Evolutionary conservation across 2,113 vertebrate species (phyloP).

Genomic region (Terrapene triunguis): DNA sequence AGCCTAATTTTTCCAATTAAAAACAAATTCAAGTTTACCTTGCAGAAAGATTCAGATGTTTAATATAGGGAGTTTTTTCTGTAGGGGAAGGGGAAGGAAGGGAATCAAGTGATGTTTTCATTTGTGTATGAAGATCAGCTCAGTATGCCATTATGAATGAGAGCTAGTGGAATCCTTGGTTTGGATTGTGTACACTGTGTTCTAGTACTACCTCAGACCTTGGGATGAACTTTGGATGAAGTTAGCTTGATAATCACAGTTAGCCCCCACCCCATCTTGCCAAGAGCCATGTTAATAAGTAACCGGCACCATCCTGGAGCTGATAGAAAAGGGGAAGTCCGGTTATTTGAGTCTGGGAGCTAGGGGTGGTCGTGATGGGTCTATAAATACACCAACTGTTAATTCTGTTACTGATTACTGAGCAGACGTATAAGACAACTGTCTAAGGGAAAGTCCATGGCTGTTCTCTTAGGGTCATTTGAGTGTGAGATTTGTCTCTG

Average conservation of each 20-base stretch:
- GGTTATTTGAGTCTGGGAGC: neutral
- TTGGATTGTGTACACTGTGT: neutral
- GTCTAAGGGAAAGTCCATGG: neutral
- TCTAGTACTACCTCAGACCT: neutral
- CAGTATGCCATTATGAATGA: neutral
- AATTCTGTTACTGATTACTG: neutral
- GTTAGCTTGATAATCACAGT: neutral
- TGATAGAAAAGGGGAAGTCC: neutral
- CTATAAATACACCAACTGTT: neutral
- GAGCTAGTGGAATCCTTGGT: neutral
- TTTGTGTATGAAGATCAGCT: no score
- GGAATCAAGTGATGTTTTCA: neutral
- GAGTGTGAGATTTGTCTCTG: neutral
- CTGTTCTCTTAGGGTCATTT: neutral
- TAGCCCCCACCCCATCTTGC: neutral
- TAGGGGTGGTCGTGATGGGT: no score
- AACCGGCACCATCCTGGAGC: neutral
- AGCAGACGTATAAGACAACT: neutral
- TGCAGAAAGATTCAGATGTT: accelerated
- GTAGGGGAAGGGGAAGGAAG: neutral
- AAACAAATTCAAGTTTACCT: neutral
- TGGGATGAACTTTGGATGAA: neutral
- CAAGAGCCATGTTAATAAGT: neutral
- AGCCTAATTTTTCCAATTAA: neutral
- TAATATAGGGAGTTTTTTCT: neutral